phyloP scores from a whole-genome alignment of 2,797 vertebrate species.

The Bufotes viridis region DNA sequence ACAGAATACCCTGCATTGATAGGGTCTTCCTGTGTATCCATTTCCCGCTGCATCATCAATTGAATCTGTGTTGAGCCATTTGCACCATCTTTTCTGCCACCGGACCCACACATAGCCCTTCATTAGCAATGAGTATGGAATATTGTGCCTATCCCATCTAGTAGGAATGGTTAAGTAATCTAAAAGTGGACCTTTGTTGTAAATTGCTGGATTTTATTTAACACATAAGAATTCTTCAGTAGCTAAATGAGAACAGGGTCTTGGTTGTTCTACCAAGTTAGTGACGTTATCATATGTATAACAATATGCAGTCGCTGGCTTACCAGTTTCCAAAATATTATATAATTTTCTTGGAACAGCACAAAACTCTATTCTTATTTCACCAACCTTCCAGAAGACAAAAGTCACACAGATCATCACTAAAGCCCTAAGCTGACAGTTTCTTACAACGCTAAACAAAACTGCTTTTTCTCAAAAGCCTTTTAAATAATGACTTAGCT shows the following conservation, averaged over 20 bases:
- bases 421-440: slow-evolving; percentile 7
- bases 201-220: not conserved
- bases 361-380: not conserved
- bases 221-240: not conserved
- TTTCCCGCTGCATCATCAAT: too few species aligned
- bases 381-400: slow-evolving; percentile 7
- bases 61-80: too few species aligned
- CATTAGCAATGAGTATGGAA: not conserved
- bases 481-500: slow-evolving; percentile 23
- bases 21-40: too few species aligned
- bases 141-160: not conserved
- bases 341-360: not conserved
- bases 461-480: slow-evolving; percentile 16
- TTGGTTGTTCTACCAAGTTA: not conserved
- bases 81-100: too few species aligned
- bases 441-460: slow-evolving; percentile 1
- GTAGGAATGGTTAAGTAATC: too few species aligned
- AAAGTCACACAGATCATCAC: slow-evolving; percentile 22
- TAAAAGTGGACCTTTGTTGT: not conserved
- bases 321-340: not conserved
- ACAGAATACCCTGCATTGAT: too few species aligned
- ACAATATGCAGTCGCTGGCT: not conserved
- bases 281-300: not conserved
- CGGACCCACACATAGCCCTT: not conserved
- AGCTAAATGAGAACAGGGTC: not conserved